Evolutionary conservation across 1,140 invertebrate species (phyloP), one percentile per base, ranked within the genome.

Genomic region (Phortica variegata): DNA sequence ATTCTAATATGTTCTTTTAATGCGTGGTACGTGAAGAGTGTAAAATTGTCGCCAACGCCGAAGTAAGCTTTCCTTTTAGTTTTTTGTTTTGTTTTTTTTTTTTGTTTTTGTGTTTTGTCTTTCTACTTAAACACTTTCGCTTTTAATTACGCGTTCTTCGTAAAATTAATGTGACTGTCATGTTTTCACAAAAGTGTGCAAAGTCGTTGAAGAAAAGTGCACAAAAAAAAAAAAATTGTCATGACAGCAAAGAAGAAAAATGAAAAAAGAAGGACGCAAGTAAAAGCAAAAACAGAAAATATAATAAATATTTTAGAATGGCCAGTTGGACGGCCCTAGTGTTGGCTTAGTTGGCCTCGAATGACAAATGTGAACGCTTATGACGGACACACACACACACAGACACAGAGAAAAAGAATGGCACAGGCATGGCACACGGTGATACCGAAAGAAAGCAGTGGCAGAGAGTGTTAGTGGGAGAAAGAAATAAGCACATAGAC

Each of bases 121-220:
- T 4, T 34, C 32, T n/a, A 8, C 49, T 50, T 51, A 68, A 68
- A 68, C 57, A 68, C 63, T 68, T 68, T 68, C 60, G 49, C 63
- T 68, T 68, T 68, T 68, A 68, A 68, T 68, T 68, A 68, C 49
- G 49, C 38, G 6, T 26, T 17, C 45, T 34, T 34, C 49, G 32
- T 17, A 43, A 60, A 68, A 68, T 68, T 60, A 68, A 68, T 68
- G 63, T 68, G 66, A 47, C 65, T 68, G 63, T 68, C 63, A 68
- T 68, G 65, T 68, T 68, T 60, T n/a, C n/a, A n/a, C n/a, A n/a
- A n/a, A n/a, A n/a, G n/a, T n/a, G n/a, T n/a, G n/a, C n/a, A n/a
- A n/a, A n/a, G n/a, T n/a, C n/a, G 63, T 17, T 19, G 34, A 34
- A 52, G 36, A 44, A 58, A 54, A 53, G 51, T 51, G 47, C 58